Evolutionary conservation across 2,888 invertebrate genomes (phyloP), one percentile per base, ranked within the genome.

Genomic region (Seira musarum): DNA sequence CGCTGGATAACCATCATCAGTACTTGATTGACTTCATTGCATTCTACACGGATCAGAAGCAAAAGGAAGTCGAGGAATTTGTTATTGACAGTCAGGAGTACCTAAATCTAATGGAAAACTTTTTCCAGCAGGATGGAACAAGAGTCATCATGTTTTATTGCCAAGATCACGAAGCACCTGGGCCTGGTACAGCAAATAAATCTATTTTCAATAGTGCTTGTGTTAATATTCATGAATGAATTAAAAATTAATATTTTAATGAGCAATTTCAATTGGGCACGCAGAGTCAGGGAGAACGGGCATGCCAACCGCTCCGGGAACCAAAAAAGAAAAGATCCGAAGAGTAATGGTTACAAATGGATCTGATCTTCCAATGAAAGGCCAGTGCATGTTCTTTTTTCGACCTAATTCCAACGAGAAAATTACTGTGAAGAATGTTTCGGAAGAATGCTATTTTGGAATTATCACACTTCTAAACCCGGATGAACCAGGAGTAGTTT

Each of bases 1-100:
- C 89, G 86, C 86, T 93, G 87, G 89, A 89, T 88, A 87, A 91
- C 87, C 87, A 89, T 70, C 93, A 94, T 87, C 91, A 93, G 82
- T 93, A 93, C 88, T 89, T 95, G 0, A 89, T 95, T 81, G 93
- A 93, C 86, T 91, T 92, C 87, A 92, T 92, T 35, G 92, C 93
- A 8, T 89, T 90, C 30, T 78, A 80, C 60, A 68, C 83, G 13
- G 81, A 84, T 86, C 89, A 90, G 73, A 89, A 91, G n/a, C 84
- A 89, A 13, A 91, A 91, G 25, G 90, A 91, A 83, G 90, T 94
- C 1, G 90, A 93, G 89, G 94, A 94, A 77, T 94, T 94, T 68
- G 90, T 94, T 3, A 90, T 92, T 72, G 96, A 96, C 88, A 91
- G 92, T 65, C 92, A 92, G 75, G 87, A 90, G 73, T 92, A 93